phyloP scores from a whole-genome alignment of 2,888 invertebrate genomes.

The Noctua pronuba region DNA sequence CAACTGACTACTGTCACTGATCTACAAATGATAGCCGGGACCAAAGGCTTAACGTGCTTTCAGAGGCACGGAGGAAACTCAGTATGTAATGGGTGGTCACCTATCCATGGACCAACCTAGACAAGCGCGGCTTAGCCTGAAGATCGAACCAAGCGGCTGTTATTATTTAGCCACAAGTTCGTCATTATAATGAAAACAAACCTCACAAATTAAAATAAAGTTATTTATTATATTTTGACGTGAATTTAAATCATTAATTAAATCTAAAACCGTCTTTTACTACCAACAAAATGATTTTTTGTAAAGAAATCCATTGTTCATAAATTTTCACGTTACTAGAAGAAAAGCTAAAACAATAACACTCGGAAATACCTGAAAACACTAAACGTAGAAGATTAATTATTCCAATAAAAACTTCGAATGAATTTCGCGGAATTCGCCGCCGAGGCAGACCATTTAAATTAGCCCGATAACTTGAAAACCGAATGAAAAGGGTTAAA shows the following conservation, averaged over 20 bases:
- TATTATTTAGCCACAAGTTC: not conserved
- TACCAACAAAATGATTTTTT: not conserved
- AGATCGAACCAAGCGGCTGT: not conserved
- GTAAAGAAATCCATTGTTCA: conserved; percentile 6
- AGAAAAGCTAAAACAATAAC: conserved; percentile 50
- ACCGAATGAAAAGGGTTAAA: conserved; percentile 88
- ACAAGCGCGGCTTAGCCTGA: not conserved
- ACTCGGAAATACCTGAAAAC: conserved; percentile 57
- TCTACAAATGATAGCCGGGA: not conserved
- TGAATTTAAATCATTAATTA: not conserved
- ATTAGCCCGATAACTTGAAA: conserved; percentile 89
- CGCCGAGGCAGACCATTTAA: conserved; percentile 87
- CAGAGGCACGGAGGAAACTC: not conserved
- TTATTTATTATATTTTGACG: not conserved
- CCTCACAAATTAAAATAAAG: not conserved
- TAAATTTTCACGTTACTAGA: conserved; percentile 7
- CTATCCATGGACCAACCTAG: not conserved
- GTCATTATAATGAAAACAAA: not conserved
- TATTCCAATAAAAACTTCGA: conserved; percentile 78
- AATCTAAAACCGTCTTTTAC: not conserved
- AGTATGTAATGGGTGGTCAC: not conserved
- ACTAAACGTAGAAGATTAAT: conserved; percentile 68
- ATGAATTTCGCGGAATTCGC: conserved; percentile 81
- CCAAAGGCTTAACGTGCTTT: not conserved
- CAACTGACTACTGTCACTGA: not conserved